Percentiles rank a stretch among this genome's conserved stretches.
Evolutionary conservation across 2,113 vertebrate genomes (phyloP).

Genomic region (Macroglossus sobrinus): DNA sequence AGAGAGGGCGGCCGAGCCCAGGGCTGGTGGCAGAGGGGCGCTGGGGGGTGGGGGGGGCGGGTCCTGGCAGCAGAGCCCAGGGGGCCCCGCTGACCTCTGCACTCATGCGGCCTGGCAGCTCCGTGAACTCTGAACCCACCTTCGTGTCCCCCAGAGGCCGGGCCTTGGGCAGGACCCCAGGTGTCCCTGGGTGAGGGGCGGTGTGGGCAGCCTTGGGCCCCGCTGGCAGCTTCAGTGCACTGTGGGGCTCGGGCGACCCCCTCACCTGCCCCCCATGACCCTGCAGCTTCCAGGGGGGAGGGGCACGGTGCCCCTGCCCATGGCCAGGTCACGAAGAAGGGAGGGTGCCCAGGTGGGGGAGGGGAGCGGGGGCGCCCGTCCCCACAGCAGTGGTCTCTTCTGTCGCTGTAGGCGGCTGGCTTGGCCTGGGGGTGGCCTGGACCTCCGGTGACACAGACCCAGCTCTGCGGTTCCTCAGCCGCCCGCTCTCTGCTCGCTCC

Average conservation of each 20-base stretch:
- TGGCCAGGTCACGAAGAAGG: neutral
- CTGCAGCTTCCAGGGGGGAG: neutral
- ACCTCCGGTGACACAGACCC: neutral
- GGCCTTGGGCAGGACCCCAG: neutral
- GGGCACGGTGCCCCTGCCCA: neutral
- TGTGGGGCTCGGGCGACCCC: no score
- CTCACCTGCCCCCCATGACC: rapidly evolving
- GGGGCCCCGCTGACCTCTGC: neutral
- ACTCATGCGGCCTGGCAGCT: neutral
- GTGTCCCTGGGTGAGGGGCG: neutral
- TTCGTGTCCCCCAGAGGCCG: neutral
- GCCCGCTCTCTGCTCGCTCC: no score
- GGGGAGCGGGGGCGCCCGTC: neutral
- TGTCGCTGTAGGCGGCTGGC: neutral
- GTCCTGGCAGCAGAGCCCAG: neutral
- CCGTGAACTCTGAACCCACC: neutral
- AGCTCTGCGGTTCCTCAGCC: no score
- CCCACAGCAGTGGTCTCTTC: rapidly evolving
- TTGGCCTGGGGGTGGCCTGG: neutral
- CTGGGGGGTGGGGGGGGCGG: neutral
- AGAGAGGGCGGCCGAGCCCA: neutral
- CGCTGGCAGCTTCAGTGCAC: rapidly evolving
- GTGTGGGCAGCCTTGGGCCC: no score
- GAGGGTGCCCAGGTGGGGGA: rapidly evolving
- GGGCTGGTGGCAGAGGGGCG: neutral